A percentile compares a stretch with the other conserved stretches of the same genome.
These are phyloP conservation scores for Platycnemis pennipes DNA, from an alignment of 2,888 invertebrate species.

Conservation along the genomic window DNA sequence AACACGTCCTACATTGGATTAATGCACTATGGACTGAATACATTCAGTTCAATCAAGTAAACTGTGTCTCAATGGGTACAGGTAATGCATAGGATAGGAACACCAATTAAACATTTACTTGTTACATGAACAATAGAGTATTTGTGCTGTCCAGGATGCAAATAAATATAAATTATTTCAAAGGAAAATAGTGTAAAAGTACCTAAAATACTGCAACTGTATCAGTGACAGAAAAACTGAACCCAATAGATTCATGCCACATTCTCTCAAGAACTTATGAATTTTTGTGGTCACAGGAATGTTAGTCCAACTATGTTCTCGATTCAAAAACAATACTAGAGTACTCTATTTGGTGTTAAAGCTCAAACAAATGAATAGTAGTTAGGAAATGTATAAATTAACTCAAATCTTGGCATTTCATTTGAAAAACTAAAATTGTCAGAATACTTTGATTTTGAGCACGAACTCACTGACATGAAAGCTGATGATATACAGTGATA, in stretches of 20 bases:
- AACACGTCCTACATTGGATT: too few relatives aligned
- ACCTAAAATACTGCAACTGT: background rate
- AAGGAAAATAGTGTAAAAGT: background rate
- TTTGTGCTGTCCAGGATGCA: background rate
- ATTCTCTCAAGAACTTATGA: background rate
- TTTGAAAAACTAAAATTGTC: background rate
- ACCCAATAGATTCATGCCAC: background rate
- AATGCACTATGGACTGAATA: too few relatives aligned
- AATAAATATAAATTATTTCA: background rate
- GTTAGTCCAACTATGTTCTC: background rate
- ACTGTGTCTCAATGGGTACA: too few relatives aligned
- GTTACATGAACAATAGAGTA: background rate
- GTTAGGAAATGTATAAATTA: background rate
- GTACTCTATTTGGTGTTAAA: background rate
- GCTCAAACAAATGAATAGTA: background rate
- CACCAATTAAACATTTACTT: too few relatives aligned
- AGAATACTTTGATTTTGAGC: background rate
- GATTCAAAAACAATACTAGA: background rate
- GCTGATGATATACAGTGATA: conserved; percentile 12
- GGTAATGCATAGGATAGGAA: too few relatives aligned
- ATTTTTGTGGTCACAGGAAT: conserved; percentile 54
- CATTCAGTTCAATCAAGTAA: too few relatives aligned
- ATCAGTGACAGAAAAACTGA: background rate
- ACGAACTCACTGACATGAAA: background rate
- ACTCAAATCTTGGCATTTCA: background rate